A percentile compares a stretch with the other conserved stretches of the same genome.
Evolutionary conservation across 1,140 invertebrate species (phyloP).

Genomic region (Tetranychus cinnabarinus): DNA sequence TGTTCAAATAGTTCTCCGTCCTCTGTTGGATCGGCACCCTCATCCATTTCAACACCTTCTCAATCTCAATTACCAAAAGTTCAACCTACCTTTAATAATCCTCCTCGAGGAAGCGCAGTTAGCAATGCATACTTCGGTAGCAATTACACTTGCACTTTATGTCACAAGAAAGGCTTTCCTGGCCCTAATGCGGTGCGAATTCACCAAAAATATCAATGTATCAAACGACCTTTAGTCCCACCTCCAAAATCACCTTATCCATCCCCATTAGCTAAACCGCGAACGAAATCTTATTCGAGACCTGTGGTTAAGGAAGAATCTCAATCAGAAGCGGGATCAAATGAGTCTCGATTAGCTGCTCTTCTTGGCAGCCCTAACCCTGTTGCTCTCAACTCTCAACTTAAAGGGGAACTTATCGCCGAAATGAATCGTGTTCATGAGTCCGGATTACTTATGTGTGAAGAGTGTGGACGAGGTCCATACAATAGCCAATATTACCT

Average conservation of each 20-base stretch:
- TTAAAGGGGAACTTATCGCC: too few relatives aligned
- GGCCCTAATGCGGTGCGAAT: background rate
- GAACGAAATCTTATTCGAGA: background rate
- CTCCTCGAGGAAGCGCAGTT: too few relatives aligned
- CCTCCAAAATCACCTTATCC: background rate
- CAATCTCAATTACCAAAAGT: background rate
- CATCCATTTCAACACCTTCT: background rate
- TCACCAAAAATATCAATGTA: slow-evolving; percentile 4
- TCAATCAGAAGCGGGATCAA: background rate
- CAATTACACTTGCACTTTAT: background rate
- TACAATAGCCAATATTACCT: slow-evolving; percentile 4
- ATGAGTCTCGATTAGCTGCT: too few relatives aligned
- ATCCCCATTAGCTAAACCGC: background rate
- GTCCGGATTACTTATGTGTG: background rate
- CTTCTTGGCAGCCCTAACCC: too few relatives aligned
- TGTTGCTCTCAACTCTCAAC: too few relatives aligned
- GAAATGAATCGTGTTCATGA: too few relatives aligned
- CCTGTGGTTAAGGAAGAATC: background rate
- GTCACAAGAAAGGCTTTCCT: background rate
- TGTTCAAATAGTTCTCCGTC: background rate
- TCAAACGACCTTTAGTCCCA: background rate
- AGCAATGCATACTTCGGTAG: too few relatives aligned
- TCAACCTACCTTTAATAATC: background rate
- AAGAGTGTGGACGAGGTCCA: background rate
- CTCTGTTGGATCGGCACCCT: too few relatives aligned